Conservation (phyloP, 2,113 vertebrate species). For the Cephalopholis sonnerati region DNA sequence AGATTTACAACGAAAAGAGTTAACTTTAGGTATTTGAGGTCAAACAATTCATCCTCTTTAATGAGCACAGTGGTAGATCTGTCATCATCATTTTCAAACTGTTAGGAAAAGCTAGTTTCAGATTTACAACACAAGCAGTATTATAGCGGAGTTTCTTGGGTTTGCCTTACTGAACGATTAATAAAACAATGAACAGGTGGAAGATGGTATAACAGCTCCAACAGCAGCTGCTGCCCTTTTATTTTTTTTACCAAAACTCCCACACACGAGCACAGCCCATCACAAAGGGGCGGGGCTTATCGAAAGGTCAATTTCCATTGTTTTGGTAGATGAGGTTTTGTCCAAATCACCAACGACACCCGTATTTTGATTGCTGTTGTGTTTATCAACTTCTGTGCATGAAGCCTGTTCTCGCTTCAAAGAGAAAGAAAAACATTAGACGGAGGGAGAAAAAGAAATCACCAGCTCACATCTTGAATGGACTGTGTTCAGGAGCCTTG, state of each 20-base stretch:
- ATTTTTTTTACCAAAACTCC: too few relatives aligned
- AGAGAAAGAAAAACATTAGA: neutral
- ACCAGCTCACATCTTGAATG: neutral
- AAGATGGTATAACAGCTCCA: too few relatives aligned
- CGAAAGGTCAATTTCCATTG: too few relatives aligned
- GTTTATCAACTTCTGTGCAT: neutral
- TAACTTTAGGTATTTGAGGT: neutral
- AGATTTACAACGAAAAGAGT: neutral
- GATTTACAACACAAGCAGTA: neutral
- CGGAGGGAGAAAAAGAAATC: neutral
- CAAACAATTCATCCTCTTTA: neutral
- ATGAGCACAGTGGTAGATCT: too few relatives aligned
- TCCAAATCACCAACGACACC: neutral
- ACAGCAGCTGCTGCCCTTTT: too few relatives aligned
- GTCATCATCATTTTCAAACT: too few relatives aligned
- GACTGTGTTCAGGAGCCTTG: neutral
- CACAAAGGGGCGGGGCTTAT: too few relatives aligned
- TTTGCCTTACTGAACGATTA: too few relatives aligned
- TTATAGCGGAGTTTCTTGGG: too few relatives aligned
- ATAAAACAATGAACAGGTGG: too few relatives aligned
- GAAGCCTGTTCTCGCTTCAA: neutral
- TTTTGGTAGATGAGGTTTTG: neutral
- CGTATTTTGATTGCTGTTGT: neutral
- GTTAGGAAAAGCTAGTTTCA: too few relatives aligned
- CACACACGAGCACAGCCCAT: too few relatives aligned